phyloP scores from a whole-genome alignment of 2,797 vertebrate species.

The Trematomus bernacchii region DNA sequence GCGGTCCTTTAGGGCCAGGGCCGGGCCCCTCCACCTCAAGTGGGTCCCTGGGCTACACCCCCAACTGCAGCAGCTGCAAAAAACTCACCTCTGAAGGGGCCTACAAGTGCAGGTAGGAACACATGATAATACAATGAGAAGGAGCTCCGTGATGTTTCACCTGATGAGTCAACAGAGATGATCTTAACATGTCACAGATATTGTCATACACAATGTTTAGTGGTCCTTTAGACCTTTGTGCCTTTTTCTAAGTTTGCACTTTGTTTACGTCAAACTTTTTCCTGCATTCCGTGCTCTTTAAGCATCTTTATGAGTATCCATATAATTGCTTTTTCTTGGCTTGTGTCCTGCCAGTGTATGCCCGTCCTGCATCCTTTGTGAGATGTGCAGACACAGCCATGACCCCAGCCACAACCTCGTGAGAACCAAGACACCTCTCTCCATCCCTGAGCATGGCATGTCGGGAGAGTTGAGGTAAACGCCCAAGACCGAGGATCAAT shows the following conservation, averaged over 20 bases:
- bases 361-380: constrained; percentile 94
- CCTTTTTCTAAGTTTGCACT: background rate
- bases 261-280: background rate
- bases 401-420: constrained; percentile 92
- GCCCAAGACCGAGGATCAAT: constrained; percentile 49
- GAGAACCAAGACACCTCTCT: constrained; percentile 92
- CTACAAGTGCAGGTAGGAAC: constrained; percentile 94
- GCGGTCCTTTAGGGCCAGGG: constrained; percentile 61
- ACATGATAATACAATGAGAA: too few relatives aligned
- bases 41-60: constrained; percentile 88
- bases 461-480: constrained; percentile 87
- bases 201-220: background rate
- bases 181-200: background rate
- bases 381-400: constrained; percentile 91
- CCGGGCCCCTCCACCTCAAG: constrained; percentile 73
- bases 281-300: background rate
- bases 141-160: background rate
- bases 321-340: background rate
- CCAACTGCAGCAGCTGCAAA: constrained; percentile 93
- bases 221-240: background rate
- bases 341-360: constrained; percentile 86
- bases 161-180: background rate
- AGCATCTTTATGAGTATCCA: background rate
- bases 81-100: constrained; percentile 91
- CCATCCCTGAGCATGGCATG: constrained; percentile 86